Evolutionary conservation across 2,888 invertebrate genomes (phyloP).

Genomic region (Herminia tarsipennalis): DNA sequence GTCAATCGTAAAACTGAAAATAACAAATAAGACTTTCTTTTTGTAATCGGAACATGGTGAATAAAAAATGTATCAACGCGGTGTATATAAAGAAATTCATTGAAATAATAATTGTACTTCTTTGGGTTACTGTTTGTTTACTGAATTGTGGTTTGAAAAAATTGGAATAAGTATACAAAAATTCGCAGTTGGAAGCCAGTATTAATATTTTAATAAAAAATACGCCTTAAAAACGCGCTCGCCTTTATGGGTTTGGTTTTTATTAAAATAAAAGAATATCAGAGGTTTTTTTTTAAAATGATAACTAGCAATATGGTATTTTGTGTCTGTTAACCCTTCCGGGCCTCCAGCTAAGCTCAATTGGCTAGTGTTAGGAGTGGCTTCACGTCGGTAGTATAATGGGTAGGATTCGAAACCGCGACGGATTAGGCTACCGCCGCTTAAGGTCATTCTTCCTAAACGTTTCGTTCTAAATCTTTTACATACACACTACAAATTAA

Average conservation of each 20-base stretch:
- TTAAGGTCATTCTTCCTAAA: background rate
- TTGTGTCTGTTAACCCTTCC: no score
- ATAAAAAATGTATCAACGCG: conserved; percentile 5
- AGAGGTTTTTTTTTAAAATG: background rate
- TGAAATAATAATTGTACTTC: conserved; percentile 11
- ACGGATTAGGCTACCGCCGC: no score
- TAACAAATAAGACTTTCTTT: conserved; percentile 5
- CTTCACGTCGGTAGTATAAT: no score
- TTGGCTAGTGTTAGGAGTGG: no score
- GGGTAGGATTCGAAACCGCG: no score
- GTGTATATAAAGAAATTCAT: conserved; percentile 10
- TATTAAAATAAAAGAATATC: background rate
- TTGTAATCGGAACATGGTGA: conserved; percentile 5
- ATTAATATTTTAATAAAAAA: conserved; percentile 12
- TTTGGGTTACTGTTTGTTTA: conserved; percentile 7
- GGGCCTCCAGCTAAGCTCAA: no score
- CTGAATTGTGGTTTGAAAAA: conserved; percentile 2
- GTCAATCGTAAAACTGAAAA: conserved; percentile 3
- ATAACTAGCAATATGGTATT: no score
- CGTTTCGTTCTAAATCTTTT: conserved; percentile 1
- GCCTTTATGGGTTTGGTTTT: background rate
- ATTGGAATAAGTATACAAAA: conserved; percentile 2
- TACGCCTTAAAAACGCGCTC: background rate
- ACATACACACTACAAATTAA: conserved; percentile 22
- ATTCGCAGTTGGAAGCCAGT: background rate